Base-by-base conservation (phyloP, 2,797 vertebrate genomes). In the Bradypodion pumilum region DNA sequence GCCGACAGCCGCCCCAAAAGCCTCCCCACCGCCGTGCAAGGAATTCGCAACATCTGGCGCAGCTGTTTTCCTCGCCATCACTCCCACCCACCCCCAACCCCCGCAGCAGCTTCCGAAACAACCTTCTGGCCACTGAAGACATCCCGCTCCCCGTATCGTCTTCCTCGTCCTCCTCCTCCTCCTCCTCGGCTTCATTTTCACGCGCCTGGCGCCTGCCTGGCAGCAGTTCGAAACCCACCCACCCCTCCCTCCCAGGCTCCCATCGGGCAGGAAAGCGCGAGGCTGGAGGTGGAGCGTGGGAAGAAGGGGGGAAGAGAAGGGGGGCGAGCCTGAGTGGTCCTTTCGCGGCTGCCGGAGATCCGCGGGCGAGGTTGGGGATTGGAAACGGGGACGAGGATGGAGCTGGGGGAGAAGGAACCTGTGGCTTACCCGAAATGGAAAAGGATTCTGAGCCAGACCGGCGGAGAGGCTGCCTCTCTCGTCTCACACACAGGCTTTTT, bases 321-420 rank as follows among this genome's bases (percentile, higher is more conserved):
- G 5, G 7, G 9, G 44, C 15, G 16, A 15, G 90, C 86, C 92
- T 90, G 91, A 91, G 89, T 91, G 86, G 90, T 91, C 86, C 88
- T 42, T 82, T 82, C 52, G 78, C 85, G 89, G 88, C 87, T 85
- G 89, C 90, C 84, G 86, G 32, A 32, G 86, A 89, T 56, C 69
- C 85, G 80, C 70, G 69, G 68, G 40, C 70, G 65, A 74, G 9
- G 56, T 40, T 46, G 75, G 75, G 13, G 40, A 27, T 1, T 25
- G 32, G 23, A 3, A 4, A 83, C n/a, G 44, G 32, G 25, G 60
- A 25, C 59, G 32, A 32, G 10, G 69, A 7, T 32, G 25, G 78
- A 59, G 72, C 85, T 70, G 6, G 52, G 7, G 1, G 56, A 4
- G 8, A 12, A 9, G 46, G 13, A 27, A 85, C 78, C 84, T 80